Conservation (phyloP, 2,113 vertebrate species). For the Megalops atlanticus region DNA sequence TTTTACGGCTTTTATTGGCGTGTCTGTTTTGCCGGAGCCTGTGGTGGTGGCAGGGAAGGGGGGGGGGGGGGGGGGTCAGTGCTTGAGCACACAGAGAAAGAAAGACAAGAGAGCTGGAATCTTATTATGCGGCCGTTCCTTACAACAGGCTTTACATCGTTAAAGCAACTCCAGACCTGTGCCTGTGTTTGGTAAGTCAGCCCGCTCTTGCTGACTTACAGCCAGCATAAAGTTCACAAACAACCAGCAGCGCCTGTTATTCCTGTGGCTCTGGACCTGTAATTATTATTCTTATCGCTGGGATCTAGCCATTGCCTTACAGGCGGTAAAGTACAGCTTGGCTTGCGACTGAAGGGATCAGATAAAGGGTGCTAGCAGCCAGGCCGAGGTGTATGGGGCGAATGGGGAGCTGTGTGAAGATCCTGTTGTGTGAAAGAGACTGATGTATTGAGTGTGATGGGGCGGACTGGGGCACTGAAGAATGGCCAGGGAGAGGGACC, state of each 20-base stretch:
- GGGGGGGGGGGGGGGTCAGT: slow-evolving; percentile 28
- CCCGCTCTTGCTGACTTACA: slow-evolving; percentile 41
- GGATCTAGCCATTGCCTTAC: slow-evolving; percentile 57
- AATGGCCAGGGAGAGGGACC: slow-evolving; percentile 51
- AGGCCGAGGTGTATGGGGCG: slow-evolving; percentile 45
- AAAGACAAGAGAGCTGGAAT: neutral
- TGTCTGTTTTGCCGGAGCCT: slow-evolving; percentile 23
- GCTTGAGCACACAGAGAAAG: slow-evolving; percentile 38
- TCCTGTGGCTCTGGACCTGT: slow-evolving; percentile 36
- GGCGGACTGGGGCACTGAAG: slow-evolving; percentile 55
- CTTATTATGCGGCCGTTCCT: neutral
- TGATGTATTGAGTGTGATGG: slow-evolving; percentile 55
- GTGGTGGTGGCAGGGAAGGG: no score
- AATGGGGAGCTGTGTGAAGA: slow-evolving; percentile 58
- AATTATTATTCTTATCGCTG: slow-evolving; percentile 54
- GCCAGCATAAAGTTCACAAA: slow-evolving; percentile 46
- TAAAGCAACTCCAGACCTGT: slow-evolving; percentile 5
- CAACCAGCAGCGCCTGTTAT: slow-evolving; percentile 58
- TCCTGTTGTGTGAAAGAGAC: slow-evolving; percentile 59
- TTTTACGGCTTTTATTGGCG: slow-evolving; percentile 36
- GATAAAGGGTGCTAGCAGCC: slow-evolving; percentile 53
- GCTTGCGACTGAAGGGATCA: slow-evolving; percentile 56
- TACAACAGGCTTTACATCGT: slow-evolving; percentile 25
- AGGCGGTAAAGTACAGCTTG: slow-evolving; percentile 56
- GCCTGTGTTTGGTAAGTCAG: slow-evolving; percentile 37